A percentile compares a stretch with the other conserved stretches of the same genome.
Evolutionary conservation across 1,140 invertebrate genomes (phyloP).

Genomic region (Agrypnia vestita): DNA sequence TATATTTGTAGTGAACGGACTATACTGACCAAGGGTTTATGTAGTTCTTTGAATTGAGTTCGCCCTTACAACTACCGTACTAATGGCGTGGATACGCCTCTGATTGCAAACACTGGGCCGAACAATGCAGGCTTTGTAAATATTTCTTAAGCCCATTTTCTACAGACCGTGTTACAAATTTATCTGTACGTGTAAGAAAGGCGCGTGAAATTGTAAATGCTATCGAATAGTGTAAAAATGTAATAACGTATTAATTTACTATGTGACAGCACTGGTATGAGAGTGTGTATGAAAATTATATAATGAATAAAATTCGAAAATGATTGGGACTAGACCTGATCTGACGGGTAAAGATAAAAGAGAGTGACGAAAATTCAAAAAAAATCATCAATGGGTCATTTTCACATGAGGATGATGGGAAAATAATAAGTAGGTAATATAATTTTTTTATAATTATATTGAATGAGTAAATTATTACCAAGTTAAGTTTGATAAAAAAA

Average conservation of each 20-base stretch:
- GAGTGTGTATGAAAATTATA: too few relatives aligned
- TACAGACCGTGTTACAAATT: neutral
- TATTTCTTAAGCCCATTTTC: slow-evolving; percentile 8
- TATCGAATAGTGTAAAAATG: neutral
- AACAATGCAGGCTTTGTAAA: slow-evolving; percentile 40
- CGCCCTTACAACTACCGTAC: slow-evolving; percentile 40
- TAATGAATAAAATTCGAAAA: too few relatives aligned
- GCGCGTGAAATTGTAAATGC: slow-evolving; percentile 36
- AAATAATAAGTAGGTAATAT: too few relatives aligned
- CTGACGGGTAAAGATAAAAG: too few relatives aligned
- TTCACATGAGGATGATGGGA: too few relatives aligned
- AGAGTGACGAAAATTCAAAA: too few relatives aligned
- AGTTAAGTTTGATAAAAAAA: too few relatives aligned
- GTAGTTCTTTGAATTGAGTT: slow-evolving; percentile 33
- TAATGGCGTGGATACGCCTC: slow-evolving; percentile 40
- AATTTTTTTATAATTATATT: too few relatives aligned
- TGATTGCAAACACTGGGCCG: slow-evolving; percentile 30
- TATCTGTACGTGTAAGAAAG: neutral
- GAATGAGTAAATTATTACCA: too few relatives aligned
- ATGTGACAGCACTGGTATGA: neutral
- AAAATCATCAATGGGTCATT: too few relatives aligned
- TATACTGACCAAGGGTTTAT: slow-evolving; percentile 17
- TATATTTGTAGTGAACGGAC: neutral
- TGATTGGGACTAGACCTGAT: too few relatives aligned
- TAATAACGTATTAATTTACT: neutral